These are phyloP conservation scores for Aphelenchoides avenae DNA, from an alignment of 1,140 invertebrate genomes.

Conservation along the genomic window DNA sequence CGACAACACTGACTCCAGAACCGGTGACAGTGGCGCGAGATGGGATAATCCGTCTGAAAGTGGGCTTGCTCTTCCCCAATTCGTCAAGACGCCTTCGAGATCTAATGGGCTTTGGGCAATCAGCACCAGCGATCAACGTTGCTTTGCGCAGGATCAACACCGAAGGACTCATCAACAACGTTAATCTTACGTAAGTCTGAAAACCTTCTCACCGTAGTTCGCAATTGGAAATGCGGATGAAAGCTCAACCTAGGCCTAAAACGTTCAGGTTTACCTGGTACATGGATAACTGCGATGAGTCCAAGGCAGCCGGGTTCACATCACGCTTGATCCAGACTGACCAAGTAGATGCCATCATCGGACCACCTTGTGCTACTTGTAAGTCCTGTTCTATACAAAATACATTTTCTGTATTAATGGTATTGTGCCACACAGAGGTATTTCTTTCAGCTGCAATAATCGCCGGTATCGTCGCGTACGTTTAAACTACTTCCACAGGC, in stretches of 20 bases:
- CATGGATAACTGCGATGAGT: conserved; percentile 36
- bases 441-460: conserved; percentile 3
- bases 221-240: too few species aligned
- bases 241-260: too few species aligned
- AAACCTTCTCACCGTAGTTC: not conserved
- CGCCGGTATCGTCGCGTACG: not conserved
- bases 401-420: not conserved
- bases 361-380: conserved; percentile 36
- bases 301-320: conserved; percentile 34
- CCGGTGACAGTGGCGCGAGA: too few species aligned
- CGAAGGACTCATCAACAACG: conserved; percentile 28
- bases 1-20: too few species aligned
- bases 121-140: conserved; percentile 31
- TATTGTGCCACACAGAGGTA: conserved; percentile 4
- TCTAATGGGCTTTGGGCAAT: conserved; percentile 40
- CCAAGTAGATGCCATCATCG: conserved; percentile 34
- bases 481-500: conserved; percentile 4
- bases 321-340: conserved; percentile 27
- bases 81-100: conserved; percentile 6
- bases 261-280: conserved; percentile 28
- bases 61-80: conserved; percentile 38
- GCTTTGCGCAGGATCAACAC: conserved; percentile 19
- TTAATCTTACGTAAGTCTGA: conserved; percentile 29
- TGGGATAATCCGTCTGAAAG: conserved; percentile 15
- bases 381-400: conserved; percentile 1